Base-by-base conservation (phyloP, 2,113 vertebrate genomes). In the Megaceryle torquata region DNA sequence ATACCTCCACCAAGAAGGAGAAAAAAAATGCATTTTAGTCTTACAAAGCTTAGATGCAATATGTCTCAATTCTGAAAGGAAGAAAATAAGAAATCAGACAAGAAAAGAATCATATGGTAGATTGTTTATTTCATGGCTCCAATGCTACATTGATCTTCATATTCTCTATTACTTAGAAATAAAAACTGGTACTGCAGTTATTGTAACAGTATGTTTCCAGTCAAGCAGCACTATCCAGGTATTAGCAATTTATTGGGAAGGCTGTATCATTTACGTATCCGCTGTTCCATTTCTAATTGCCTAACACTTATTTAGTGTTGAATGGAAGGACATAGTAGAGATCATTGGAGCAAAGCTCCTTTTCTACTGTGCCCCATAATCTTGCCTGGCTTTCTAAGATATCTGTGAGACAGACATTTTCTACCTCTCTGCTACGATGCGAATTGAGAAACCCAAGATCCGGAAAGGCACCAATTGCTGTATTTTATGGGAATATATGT, bases 221-320 rank as follows among this genome's bases (percentile, higher is more conserved):
- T 91, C 93, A 91, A 91, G 93, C 91, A 88, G 84, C 91, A 92
- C 95, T 95, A 94, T 93, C 82, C 89, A 96, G 94, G 96, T 96
- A 96, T 96, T 97, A 93, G 85, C 77, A 96, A 96, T 97, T 96
- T 97, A 93, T 91, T 93, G 96, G 85, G 91, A 94, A 95, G 91
- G 84, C 84, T 96, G 93, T 86, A 93, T 93, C 91, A 82, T 96
- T 88, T 94, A 94, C 54, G 8, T 46, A 90, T 95, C 91, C 82
- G 2, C 93, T 96, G 83, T 97, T 96, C 95, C 94, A 92, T 94
- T 96, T 94, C 95, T 96, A 97, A 96, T 96, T 97, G 95, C 72
- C 94, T 97, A 95, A 93, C 94, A 93, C 86, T 93, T 91, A 94
- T 86, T 96, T 93, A 90, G 77, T 91, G 80, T 39, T 96, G 96